A percentile compares a stretch with the other conserved stretches of the same genome.
phyloP scores from a whole-genome alignment of 2,888 invertebrate species.

The Pachymerium ferrugineum region DNA sequence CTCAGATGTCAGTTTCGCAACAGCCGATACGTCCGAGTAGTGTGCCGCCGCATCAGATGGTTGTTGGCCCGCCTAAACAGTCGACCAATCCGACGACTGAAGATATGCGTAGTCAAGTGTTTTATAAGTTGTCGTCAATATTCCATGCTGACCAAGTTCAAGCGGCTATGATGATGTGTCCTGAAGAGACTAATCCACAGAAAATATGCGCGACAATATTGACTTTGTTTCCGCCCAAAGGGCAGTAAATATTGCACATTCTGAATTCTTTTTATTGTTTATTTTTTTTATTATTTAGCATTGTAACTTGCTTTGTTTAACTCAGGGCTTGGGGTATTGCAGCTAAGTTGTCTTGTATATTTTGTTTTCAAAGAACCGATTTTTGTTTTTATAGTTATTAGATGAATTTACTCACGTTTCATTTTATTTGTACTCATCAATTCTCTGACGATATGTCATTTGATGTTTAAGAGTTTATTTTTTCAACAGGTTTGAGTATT shows the following conservation, averaged over 20 bases:
- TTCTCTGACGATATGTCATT: too few relatives aligned
- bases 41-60: slow-evolving; percentile 47
- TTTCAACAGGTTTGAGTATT: too few relatives aligned
- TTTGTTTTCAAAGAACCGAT: background rate
- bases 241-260: background rate
- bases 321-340: background rate
- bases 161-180: slow-evolving; percentile 78
- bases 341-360: background rate
- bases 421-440: too few relatives aligned
- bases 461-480: too few relatives aligned
- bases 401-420: too few relatives aligned
- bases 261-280: background rate
- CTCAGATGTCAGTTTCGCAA: slow-evolving; percentile 42
- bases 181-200: slow-evolving; percentile 83
- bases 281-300: background rate
- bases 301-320: background rate
- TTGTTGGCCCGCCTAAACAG: slow-evolving; percentile 38
- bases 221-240: slow-evolving; percentile 56
- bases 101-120: slow-evolving; percentile 60
- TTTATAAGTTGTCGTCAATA: slow-evolving; percentile 81
- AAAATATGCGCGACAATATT: slow-evolving; percentile 81
- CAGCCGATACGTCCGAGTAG: slow-evolving; percentile 39
- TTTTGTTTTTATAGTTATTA: background rate
- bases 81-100: background rate
- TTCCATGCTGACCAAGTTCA: slow-evolving; percentile 88